A percentile compares a stretch with the other conserved stretches of the same genome.
These are phyloP conservation scores for Nothura maculosa DNA, from an alignment of 2,797 vertebrate species.

Conservation along the genomic window DNA sequence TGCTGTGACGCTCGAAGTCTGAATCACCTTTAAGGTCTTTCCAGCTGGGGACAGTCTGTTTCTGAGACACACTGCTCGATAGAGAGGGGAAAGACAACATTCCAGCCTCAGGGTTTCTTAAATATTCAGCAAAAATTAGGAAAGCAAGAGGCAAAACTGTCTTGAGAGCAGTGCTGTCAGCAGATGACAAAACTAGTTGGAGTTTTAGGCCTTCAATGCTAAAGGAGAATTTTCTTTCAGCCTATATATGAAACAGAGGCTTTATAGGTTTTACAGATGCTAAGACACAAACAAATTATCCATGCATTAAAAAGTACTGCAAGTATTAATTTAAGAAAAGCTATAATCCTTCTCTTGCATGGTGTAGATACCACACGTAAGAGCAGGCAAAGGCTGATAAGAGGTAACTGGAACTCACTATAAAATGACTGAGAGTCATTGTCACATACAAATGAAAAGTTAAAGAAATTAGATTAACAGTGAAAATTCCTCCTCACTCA, in stretches of 20 bases:
- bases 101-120: not conserved
- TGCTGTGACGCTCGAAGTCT: not conserved
- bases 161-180: not conserved
- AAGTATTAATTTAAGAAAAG: conserved; percentile 52
- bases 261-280: not conserved
- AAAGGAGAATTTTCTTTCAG: not conserved
- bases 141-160: conserved; percentile 25
- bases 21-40: conserved; percentile 46
- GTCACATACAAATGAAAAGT: not conserved
- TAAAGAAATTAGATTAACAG: not conserved
- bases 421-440: conserved; percentile 23
- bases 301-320: conserved; percentile 22
- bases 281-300: conserved; percentile 55
- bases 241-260: not conserved
- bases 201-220: not conserved
- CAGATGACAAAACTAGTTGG: conserved; percentile 6
- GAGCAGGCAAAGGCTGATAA: conserved; percentile 19
- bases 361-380: conserved; percentile 28
- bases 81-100: not conserved
- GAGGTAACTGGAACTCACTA: conserved; percentile 37
- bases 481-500: not conserved
- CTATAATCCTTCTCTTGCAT: conserved; percentile 50
- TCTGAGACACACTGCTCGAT: fast-evolving
- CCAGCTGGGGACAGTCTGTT: not conserved
- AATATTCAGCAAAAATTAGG: conserved; percentile 34